Conservation (phyloP, 2,113 vertebrate species). For the Misgurnus anguillicaudatus region DNA sequence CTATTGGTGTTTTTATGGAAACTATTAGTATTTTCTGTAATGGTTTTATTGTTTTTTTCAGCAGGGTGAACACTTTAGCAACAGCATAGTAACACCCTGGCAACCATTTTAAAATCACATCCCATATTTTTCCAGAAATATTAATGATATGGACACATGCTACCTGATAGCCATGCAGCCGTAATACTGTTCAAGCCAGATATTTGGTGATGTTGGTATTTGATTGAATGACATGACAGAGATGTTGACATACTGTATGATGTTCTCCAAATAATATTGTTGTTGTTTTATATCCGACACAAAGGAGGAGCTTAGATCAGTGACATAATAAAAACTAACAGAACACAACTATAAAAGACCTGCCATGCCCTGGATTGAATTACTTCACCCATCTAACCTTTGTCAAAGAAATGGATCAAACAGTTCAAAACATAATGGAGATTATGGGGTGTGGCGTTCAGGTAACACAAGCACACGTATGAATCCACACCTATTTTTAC, state of each 20-base stretch:
- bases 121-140: too few species aligned
- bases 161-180: not conserved
- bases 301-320: not conserved
- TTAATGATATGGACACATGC: not conserved
- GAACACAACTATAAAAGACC: not conserved
- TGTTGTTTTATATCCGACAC: not conserved
- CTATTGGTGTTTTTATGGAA: too few species aligned
- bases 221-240: not conserved
- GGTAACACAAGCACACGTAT: not conserved
- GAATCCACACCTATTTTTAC: not conserved
- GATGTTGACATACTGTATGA: not conserved
- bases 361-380: not conserved
- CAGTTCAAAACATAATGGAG: not conserved
- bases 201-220: not conserved
- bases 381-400: constrained; percentile 1
- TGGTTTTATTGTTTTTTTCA: too few species aligned
- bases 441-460: not conserved
- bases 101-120: not conserved
- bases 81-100: not conserved
- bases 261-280: not conserved
- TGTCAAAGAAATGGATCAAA: constrained; percentile 6
- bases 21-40: too few species aligned
- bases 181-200: not conserved
- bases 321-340: not conserved
- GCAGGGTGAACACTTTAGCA: too few species aligned